A percentile compares a stretch with the other conserved stretches of the same genome.
Evolutionary conservation across 2,113 vertebrate species (phyloP).

Genomic region (Deroptyus accipitrinus): DNA sequence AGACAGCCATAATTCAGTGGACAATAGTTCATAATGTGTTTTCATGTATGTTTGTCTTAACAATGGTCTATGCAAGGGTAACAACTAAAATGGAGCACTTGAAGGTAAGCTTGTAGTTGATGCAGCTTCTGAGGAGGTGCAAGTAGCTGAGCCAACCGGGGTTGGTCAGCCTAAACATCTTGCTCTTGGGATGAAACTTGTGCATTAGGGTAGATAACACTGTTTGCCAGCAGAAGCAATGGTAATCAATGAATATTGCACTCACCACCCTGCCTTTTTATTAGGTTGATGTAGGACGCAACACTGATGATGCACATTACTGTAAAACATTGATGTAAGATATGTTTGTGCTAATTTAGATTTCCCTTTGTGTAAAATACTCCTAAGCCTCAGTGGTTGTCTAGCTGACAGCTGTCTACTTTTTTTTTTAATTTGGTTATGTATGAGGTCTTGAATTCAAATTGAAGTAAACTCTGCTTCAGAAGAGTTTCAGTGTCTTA

Average conservation of each 20-base stretch:
- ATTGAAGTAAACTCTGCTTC: not conserved
- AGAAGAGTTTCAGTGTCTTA: not conserved
- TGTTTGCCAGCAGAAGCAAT: not conserved
- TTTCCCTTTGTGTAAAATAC: not conserved
- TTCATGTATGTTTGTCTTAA: not conserved
- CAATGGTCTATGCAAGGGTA: not conserved
- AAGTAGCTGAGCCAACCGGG: not conserved
- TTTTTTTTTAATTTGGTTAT: not conserved
- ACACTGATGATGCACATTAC: not conserved
- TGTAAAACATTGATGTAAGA: not conserved
- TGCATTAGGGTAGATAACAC: not conserved
- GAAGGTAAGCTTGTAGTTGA: not conserved
- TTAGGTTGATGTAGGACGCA: not conserved
- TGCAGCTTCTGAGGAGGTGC: not conserved
- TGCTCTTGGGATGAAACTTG: not conserved
- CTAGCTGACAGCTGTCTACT: not conserved
- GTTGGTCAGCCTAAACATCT: not conserved
- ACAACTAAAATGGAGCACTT: not conserved
- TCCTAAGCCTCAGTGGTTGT: not conserved
- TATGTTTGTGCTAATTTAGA: not conserved
- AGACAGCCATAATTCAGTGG: not conserved
- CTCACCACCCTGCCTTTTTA: not conserved
- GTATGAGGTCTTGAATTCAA: not conserved
- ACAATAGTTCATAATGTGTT: not conserved
- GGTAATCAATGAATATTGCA: not conserved